A percentile compares a stretch with the other conserved stretches of the same genome.
These are phyloP conservation scores for Condylura cristata DNA, from an alignment of 2,113 vertebrate species.

Conservation along the genomic window DNA sequence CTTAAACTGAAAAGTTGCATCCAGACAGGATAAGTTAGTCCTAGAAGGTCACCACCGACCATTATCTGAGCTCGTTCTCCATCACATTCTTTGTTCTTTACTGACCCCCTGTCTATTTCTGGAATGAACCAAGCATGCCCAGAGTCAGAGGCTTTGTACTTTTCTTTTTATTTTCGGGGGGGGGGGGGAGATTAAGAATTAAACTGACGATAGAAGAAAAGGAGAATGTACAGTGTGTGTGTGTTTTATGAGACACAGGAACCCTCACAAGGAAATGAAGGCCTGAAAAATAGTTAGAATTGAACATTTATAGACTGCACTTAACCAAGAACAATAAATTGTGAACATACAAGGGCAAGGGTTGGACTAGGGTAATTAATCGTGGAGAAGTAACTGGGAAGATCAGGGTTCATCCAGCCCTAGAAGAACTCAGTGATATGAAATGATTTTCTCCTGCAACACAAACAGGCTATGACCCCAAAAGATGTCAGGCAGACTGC, in stretches of 20 bases:
- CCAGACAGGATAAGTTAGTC: neutral
- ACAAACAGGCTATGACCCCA: neutral
- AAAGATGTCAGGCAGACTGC: neutral
- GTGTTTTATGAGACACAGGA: neutral
- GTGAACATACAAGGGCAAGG: neutral
- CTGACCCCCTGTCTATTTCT: neutral
- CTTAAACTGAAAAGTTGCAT: neutral
- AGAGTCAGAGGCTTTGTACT: neutral
- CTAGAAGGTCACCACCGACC: too few relatives aligned
- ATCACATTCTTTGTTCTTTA: neutral
- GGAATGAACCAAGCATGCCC: neutral
- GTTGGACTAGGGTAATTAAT: neutral
- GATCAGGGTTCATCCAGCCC: neutral
- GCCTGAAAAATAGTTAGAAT: neutral
- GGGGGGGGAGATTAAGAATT: neutral
- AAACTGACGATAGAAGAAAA: neutral
- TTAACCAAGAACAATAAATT: neutral
- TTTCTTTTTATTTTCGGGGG: neutral
- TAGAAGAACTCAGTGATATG: too few relatives aligned
- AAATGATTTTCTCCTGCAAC: too few relatives aligned
- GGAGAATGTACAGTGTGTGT: too few relatives aligned
- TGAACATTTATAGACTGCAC: neutral
- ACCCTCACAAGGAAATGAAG: neutral
- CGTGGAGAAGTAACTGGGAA: neutral
- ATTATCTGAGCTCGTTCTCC: neutral